These are phyloP conservation scores for Torymus tubicola DNA, from an alignment of 2,888 invertebrate genomes.

Conservation along the genomic window DNA sequence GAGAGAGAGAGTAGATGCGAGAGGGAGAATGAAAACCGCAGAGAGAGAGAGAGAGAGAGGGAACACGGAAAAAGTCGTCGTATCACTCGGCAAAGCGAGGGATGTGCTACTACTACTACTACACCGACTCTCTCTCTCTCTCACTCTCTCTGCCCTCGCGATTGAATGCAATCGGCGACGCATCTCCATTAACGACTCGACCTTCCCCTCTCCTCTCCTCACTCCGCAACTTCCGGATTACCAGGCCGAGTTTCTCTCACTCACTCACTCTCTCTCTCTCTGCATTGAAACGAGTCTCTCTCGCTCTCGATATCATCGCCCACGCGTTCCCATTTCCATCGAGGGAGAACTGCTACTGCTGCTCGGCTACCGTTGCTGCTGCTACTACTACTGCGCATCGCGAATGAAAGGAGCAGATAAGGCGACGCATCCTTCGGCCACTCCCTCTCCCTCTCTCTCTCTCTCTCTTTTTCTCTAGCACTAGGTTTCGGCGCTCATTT, in stretches of 20 bases:
- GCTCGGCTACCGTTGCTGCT: no score
- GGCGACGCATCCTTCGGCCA: constrained; percentile 33
- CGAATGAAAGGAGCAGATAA: constrained; percentile 54
- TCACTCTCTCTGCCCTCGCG: background rate
- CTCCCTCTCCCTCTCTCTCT: background rate
- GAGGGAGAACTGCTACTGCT: background rate
- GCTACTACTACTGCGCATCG: background rate
- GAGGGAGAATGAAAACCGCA: background rate
- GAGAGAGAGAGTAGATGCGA: background rate
- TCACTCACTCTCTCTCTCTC: background rate
- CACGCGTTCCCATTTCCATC: constrained; percentile 49
- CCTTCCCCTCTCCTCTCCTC: constrained; percentile 13
- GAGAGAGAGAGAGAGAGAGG: constrained; percentile 7
- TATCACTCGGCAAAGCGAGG: constrained; percentile 37
- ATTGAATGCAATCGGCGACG: constrained; percentile 57
- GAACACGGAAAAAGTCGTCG: constrained; percentile 36
- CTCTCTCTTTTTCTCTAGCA: background rate
- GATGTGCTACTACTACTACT: background rate
- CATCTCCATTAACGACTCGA: constrained; percentile 57
- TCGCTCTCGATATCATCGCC: constrained; percentile 38
- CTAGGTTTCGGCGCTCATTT: no score
- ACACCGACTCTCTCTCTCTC: constrained; percentile 11
- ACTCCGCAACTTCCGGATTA: constrained; percentile 51
- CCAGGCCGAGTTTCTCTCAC: constrained; percentile 44
- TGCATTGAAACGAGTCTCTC: background rate